Evolutionary conservation across 1,140 invertebrate genomes (phyloP).

Genomic region (Probaryconus sp.): DNA sequence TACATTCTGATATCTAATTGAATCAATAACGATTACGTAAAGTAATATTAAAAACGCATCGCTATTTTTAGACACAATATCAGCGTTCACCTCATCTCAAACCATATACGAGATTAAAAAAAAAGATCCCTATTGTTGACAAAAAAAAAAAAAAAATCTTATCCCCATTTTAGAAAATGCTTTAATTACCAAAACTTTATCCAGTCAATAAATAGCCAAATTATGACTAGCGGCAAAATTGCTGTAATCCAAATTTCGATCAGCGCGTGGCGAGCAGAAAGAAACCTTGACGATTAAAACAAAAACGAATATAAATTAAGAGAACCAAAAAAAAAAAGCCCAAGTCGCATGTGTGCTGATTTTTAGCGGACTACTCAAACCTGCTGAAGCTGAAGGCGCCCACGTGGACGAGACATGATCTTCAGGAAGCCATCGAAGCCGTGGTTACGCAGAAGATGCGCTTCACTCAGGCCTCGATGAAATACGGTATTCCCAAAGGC

Average conservation of each 20-base stretch:
- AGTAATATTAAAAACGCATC: too few species aligned
- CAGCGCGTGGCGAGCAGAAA: slow-evolving; percentile 22
- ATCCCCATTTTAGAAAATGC: too few species aligned
- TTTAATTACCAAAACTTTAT: too few species aligned
- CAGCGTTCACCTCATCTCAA: too few species aligned
- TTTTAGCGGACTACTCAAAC: slow-evolving; percentile 80
- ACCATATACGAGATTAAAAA: too few species aligned
- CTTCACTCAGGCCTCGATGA: slow-evolving; percentile 85
- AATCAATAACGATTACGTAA: too few species aligned
- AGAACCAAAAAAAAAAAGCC: slow-evolving; percentile 56
- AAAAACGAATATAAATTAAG: slow-evolving; percentile 41
- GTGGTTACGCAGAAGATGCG: slow-evolving; percentile 87
- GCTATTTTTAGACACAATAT: too few species aligned
- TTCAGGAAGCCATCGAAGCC: slow-evolving; percentile 86
- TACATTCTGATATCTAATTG: too few species aligned
- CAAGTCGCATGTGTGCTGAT: slow-evolving; percentile 72
- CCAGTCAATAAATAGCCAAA: too few species aligned
- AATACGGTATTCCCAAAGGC: slow-evolving; percentile 87
- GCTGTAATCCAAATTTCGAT: background rate
- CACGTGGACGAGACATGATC: slow-evolving; percentile 86
- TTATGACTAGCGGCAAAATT: too few species aligned
- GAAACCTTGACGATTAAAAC: slow-evolving; percentile 44
- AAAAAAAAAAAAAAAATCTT: too few species aligned
- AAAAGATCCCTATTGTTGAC: too few species aligned
- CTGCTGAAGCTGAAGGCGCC: slow-evolving; percentile 85